Evolutionary conservation across 2,888 invertebrate genomes (phyloP), one percentile per base, ranked within the genome.

Genomic region (Synergus umbraculus): DNA sequence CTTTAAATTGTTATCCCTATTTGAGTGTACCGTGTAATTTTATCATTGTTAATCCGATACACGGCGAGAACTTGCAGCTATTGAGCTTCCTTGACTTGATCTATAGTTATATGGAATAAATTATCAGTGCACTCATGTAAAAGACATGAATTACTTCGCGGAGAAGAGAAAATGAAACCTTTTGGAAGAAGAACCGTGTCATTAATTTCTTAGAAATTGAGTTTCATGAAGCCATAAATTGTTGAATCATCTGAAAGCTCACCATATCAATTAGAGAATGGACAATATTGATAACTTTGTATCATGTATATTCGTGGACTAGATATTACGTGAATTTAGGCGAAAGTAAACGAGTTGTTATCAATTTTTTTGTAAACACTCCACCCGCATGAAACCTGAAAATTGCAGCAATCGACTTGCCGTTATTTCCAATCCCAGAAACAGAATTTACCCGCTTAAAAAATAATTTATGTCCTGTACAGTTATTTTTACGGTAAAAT

Each of bases 1-100:
- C 4, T 46, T 69, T n/a, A 29, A 22, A 69, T 49, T 49, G 69
- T 37, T 73, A n/a, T 37, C 73, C 22, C 29, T 73, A 54, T 54
- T 73, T 37, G 15, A 54, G 15, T 73, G 15, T 49, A 15, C 9
- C 8, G n/a, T 54, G 49, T 29, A 54, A 49, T 54, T 29, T 54
- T 29, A 73, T 54, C 54, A 54, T 73, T 73, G 54, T 49, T 54
- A 46, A 67, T 67, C 12, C 46, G 43, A 67, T 22, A 22, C 0
- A 10, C 10, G 10, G n/a, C 54, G 49, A 69, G 49, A 69, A 46
- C 29, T 63, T 9, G 13, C 60, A 63, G 29, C 22, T 63, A 63
- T 63, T 18, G 9, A 63, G 60, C 60, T 63, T 63, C 60, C 18
- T 22, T 4, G 5, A 63, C 22, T 63, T 63, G 22, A 22, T 60